Base-by-base conservation (phyloP, 2,113 vertebrate species). In the Oenanthe oenanthe region DNA sequence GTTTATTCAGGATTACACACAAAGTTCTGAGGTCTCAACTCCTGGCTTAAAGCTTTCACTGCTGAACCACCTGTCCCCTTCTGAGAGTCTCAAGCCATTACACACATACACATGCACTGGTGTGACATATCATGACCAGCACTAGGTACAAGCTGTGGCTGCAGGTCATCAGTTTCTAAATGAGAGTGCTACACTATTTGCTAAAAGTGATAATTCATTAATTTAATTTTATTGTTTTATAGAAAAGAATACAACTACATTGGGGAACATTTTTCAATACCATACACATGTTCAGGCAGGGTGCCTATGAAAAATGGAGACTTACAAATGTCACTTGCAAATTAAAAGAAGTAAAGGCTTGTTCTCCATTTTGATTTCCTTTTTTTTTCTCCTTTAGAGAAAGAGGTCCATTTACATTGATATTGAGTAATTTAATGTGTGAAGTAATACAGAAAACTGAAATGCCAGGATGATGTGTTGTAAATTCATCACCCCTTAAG, bases 401-500 rank as follows among this genome's bases (percentile, higher is more conserved):
- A 96, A 77, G 70, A 86, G 43, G 51, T 76, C 85, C 32, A 84
- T 88, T 96, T 94, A 89, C 91, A 85, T 61, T n/a, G 89, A 86
- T 92, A 93, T 22, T 29, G 61, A 79, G 60, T 92, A 93, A 90
- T 95, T 94, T 93, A 85, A 92, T 42, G 47, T 56, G 88, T 75
- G 90, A 95, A 95, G 68, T 84, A 95, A 94, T 78, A 94, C 6
- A 83, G 87, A 84, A 85, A 95, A 93, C 95, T 70, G 73, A 90
- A 96, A 80, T 72, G 82, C 82, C 68, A 92, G 74, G 79, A 87
- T 58, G 90, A 68, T 88, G 50, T n/a, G 67, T 58, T 92, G 79
- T 81, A 94, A 96, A 95, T 96, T 96, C 68, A 93, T 95, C 88
- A 72, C 74, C 94, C 73, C 24, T 42, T 72, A 92, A 95, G 45